phyloP scores from a whole-genome alignment of 2,113 vertebrate species.

The Proterorhinus semilunaris region DNA sequence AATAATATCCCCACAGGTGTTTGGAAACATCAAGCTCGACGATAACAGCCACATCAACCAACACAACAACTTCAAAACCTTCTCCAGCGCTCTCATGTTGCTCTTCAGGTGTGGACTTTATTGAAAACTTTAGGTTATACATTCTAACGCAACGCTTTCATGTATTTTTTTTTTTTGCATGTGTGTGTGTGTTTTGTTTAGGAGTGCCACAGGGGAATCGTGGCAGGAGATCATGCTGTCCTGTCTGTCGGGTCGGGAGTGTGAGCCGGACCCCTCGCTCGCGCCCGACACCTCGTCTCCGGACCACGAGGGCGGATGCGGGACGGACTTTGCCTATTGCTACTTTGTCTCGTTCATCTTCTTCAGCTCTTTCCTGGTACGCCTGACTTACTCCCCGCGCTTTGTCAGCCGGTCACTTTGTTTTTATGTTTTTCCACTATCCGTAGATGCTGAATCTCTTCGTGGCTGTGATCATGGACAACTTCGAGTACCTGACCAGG shows the following conservation, averaged over 20 bases:
- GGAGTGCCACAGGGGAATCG: constrained; percentile 96
- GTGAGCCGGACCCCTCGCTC: constrained; percentile 87
- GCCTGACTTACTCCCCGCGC: constrained; percentile 20
- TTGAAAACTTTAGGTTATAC: background rate
- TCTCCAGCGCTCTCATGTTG: constrained; percentile 95
- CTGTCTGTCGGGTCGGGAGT: constrained; percentile 90
- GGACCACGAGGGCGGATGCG: constrained; percentile 82
- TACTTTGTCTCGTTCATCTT: constrained; percentile 99
- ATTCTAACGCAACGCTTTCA: no score
- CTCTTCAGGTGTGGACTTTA: constrained; percentile 88
- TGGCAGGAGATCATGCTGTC: constrained; percentile 99
- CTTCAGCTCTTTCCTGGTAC: constrained; percentile 98
- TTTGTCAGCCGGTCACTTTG: background rate
- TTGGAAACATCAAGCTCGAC: constrained; percentile 95
- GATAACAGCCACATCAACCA: constrained; percentile 97
- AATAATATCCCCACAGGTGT: constrained; percentile 79
- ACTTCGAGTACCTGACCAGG: constrained; percentile 97
- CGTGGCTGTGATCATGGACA: constrained; percentile 99
- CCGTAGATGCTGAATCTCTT: constrained; percentile 96
- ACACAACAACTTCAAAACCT: constrained; percentile 98
- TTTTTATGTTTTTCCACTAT: background rate
- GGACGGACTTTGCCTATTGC: constrained; percentile 95
- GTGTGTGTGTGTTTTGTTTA: constrained; percentile 46
- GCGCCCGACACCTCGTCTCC: constrained; percentile 70
- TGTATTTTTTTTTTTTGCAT: background rate